Conservation (phyloP, 2,113 vertebrate species). For the Aix galericulata region DNA sequence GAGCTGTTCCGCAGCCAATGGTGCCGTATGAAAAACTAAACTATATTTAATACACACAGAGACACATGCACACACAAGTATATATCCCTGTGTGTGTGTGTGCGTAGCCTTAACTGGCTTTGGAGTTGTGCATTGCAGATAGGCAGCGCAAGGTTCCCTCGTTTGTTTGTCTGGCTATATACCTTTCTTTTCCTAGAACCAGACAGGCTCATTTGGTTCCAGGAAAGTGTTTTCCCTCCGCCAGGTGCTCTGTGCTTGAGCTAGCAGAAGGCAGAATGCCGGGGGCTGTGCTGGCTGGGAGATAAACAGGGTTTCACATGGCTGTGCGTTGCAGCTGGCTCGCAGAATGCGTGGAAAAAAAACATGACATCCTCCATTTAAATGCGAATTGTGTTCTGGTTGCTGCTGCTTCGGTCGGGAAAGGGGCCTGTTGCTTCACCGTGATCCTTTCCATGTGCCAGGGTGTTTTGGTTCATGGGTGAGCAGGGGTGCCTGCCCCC, state of each 20-base stretch:
- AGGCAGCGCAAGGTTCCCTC: background rate
- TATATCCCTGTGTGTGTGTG: background rate
- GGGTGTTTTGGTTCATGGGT: too few species aligned
- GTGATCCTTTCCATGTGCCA: background rate
- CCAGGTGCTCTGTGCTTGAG: background rate
- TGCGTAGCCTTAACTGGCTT: background rate
- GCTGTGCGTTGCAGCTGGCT: fast-evolving
- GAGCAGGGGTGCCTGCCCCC: too few species aligned
- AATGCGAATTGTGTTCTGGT: background rate
- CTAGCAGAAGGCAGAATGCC: fast-evolving
- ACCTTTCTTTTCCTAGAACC: background rate
- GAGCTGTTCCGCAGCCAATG: background rate
- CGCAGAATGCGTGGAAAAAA: background rate
- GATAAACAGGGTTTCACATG: fast-evolving
- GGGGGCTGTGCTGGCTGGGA: background rate
- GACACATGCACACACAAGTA: background rate
- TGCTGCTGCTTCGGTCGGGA: background rate
- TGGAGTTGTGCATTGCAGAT: background rate
- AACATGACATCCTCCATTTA: background rate
- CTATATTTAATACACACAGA: constrained; percentile 50
- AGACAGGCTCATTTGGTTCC: background rate
- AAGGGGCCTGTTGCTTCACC: background rate
- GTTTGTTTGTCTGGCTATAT: background rate
- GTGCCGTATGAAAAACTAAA: background rate
- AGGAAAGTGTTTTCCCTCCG: fast-evolving